Evolutionary conservation across 1,140 invertebrate species (phyloP).

Genomic region (Solenopsis invicta): DNA sequence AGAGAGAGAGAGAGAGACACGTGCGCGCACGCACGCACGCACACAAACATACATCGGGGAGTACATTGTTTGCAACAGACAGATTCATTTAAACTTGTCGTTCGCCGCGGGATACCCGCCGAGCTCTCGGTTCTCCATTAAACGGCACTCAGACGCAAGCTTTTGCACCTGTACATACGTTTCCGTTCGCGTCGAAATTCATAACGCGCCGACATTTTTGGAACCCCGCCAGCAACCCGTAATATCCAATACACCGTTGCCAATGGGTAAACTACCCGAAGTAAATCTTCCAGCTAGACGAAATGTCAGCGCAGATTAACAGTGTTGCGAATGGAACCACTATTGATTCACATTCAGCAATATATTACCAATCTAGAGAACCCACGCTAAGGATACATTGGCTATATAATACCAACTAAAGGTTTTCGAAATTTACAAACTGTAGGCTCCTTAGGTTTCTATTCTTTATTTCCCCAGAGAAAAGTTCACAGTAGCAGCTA

Average conservation of each 20-base stretch:
- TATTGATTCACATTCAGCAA: background rate
- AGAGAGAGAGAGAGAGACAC: constrained; percentile 8
- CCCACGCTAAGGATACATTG: too few species aligned
- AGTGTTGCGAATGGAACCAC: background rate
- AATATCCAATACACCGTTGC: background rate
- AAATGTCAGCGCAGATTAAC: background rate
- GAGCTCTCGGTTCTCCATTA: constrained; percentile 62
- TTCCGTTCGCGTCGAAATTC: constrained; percentile 38
- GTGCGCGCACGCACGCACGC: background rate
- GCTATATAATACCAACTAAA: too few species aligned
- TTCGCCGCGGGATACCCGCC: constrained; percentile 40
- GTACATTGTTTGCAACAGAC: constrained; percentile 79
- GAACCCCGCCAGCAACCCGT: constrained; percentile 11
- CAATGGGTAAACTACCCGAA: background rate
- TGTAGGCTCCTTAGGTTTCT: too few species aligned
- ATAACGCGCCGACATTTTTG: constrained; percentile 34
- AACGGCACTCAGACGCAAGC: constrained; percentile 45
- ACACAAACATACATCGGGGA: background rate
- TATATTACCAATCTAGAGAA: background rate
- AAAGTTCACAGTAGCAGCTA: too few species aligned
- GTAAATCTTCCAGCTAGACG: background rate
- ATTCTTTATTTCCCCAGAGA: too few species aligned
- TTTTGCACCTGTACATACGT: constrained; percentile 38
- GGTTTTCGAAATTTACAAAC: too few species aligned
- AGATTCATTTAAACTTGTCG: constrained; percentile 82